Base-by-base conservation (phyloP, 2,888 invertebrate genomes). In the Apamea epomidion region DNA sequence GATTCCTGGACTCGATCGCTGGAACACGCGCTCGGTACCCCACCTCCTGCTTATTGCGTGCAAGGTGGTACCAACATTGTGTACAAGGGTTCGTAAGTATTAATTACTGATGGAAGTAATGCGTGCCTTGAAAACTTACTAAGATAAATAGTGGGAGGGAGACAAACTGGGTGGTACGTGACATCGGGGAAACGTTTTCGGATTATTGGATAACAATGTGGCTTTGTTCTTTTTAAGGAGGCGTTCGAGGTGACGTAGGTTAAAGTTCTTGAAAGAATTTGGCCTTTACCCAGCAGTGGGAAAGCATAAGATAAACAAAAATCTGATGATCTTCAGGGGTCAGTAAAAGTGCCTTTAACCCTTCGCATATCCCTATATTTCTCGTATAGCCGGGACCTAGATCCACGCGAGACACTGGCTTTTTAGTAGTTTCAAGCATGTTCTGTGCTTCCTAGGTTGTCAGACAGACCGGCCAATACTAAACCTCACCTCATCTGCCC, bases 41-140 rank as follows among this genome's bases (percentile, higher is more conserved):
- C 71, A 42, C 76, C 83, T 69, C 73, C 48, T 72, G 65, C 14
- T 62, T 70, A 75, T 65, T 78, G 65, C 58, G 7, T 74, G 83
- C 87, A 88, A 88, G 88, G 87, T 88, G 88, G 71, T 58, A 18
- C 32, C n/a, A 12, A 77, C 67, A 71, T 45, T 80, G 77, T 83
- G 25, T 18, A 25, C 7, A 29, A 72, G 75, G 68, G 70, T 69
- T 51, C 68, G 8, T 10, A 64, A 4, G n/a, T 29, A 29, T 60
- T n/a, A 14, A 60, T 14, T 60, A 21, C 10, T 65, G 5, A 25
- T 25, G 25, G 32, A 12, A 37, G 12, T 65, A 21, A 65, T 6
- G 37, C 25, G 64, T 64, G 32, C 21, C 18, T 65, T 65, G 21
- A 65, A 65, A 65, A 65, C 37, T 25, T 4, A 65, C 10, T 65